A percentile compares a stretch with the other conserved stretches of the same genome.
These are phyloP conservation scores for Ormyrus nitidulus DNA, from an alignment of 2,888 invertebrate genomes.

Conservation along the genomic window DNA sequence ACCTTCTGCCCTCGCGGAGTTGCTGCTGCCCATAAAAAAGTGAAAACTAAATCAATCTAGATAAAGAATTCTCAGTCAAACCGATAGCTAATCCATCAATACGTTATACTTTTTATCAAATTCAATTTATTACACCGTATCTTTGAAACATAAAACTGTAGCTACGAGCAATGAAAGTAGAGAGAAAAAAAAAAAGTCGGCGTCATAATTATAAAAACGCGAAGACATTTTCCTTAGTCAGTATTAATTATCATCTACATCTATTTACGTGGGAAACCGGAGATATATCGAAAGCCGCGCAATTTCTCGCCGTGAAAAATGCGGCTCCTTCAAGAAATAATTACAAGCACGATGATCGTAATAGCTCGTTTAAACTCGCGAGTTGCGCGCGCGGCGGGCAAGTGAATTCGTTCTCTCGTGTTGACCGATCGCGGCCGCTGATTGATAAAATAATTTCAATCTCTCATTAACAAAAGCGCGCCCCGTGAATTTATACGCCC, in stretches of 20 bases:
- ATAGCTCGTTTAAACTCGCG: constrained; percentile 16
- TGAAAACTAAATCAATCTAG: constrained; percentile 14
- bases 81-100: constrained; percentile 34
- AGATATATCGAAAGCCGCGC: background rate
- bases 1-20: no score
- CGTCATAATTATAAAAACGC: constrained; percentile 6
- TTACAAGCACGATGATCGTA: constrained; percentile 45
- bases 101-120: background rate
- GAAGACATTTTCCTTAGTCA: constrained; percentile 41
- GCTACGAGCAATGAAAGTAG: no score
- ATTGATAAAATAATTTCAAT: constrained; percentile 52
- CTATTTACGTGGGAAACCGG: constrained; percentile 29
- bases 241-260: constrained; percentile 22
- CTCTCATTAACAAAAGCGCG: constrained; percentile 15
- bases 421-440: constrained; percentile 33
- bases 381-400: background rate
- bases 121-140: constrained; percentile 10
- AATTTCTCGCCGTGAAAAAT: constrained; percentile 24
- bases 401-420: constrained; percentile 27
- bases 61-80: constrained; percentile 14
- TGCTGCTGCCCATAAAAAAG: background rate
- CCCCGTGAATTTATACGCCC: constrained; percentile 5
- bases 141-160: background rate
- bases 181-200: no score
- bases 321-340: constrained; percentile 39